These are phyloP conservation scores for Aptenodytes forsteri DNA, from an alignment of 2,113 vertebrate species.

Conservation along the genomic window DNA sequence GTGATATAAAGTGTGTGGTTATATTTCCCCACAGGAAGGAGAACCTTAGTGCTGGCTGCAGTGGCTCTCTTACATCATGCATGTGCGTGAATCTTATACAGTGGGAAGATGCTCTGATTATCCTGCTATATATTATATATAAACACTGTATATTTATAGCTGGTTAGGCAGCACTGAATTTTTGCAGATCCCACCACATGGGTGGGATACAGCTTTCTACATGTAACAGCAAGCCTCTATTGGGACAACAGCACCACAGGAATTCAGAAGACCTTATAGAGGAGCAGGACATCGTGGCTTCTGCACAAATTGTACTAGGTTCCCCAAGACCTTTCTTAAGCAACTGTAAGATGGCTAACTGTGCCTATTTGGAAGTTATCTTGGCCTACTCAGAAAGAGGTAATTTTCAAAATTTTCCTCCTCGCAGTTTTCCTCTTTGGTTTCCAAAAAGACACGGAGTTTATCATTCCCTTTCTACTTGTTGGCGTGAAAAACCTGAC, in stretches of 20 bases:
- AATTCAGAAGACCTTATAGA: neutral
- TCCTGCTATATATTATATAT: neutral
- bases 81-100: accelerated
- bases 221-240: neutral
- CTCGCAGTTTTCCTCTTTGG: neutral
- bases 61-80: neutral
- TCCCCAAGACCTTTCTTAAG: neutral
- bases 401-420: neutral
- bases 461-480: neutral
- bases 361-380: neutral
- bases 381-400: neutral
- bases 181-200: neutral
- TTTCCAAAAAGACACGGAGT: neutral
- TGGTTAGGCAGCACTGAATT: neutral
- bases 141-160: neutral
- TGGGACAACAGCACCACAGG: neutral
- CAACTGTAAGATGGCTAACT: neutral
- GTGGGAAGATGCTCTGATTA: neutral
- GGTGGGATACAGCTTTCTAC: neutral
- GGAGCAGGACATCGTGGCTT: accelerated
- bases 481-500: neutral
- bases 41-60: neutral
- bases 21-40: neutral
- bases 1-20: neutral
- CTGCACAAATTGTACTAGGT: neutral